Percentiles rank a stretch among this genome's conserved stretches.
phyloP scores from a whole-genome alignment of 35 echinoderm and acorn worm genomes.

The Heliocidaris tuberculata region DNA sequence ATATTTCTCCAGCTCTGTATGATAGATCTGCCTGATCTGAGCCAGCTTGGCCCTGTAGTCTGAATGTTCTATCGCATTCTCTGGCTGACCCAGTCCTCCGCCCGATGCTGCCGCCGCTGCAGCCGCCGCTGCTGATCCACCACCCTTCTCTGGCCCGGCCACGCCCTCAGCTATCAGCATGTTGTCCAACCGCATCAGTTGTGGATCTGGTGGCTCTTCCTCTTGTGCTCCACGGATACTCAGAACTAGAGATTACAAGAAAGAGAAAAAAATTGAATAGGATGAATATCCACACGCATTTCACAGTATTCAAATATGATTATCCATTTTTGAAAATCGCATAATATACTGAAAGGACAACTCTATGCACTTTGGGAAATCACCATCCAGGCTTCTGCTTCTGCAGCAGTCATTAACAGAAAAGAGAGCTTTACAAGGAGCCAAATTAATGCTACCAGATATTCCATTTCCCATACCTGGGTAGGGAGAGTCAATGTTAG shows the following conservation, averaged over 20 bases:
- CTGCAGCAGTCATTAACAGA: too few relatives aligned
- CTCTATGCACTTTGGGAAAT: too few relatives aligned
- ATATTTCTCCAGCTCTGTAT: conserved; percentile 99
- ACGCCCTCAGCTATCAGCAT: conserved; percentile 99
- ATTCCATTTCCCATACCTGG: too few relatives aligned
- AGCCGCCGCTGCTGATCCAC: conserved; percentile 92
- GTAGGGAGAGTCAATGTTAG: too few relatives aligned
- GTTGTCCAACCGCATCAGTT: conserved; percentile 98
- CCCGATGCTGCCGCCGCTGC: conserved; percentile 96
- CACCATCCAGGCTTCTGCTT: too few relatives aligned
- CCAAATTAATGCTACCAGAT: too few relatives aligned
- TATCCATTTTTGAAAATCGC: too few relatives aligned
- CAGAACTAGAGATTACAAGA: conserved; percentile 78
- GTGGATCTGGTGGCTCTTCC: conserved; percentile 98
- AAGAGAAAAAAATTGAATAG: conserved; percentile 18
- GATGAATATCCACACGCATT: not conserved
- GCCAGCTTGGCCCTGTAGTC: conserved; percentile 98
- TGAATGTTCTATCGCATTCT: conserved; percentile 98
- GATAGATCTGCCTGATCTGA: conserved; percentile 99
- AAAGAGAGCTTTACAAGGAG: too few relatives aligned
- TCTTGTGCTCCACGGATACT: conserved; percentile 98
- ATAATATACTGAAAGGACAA: too few relatives aligned
- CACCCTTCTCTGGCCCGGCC: conserved; percentile 97
- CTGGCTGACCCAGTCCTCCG: conserved; percentile 92
- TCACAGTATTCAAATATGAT: too few relatives aligned